Base-by-base conservation (phyloP, 2,888 invertebrate genomes). In the Zeuzera pyrina region DNA sequence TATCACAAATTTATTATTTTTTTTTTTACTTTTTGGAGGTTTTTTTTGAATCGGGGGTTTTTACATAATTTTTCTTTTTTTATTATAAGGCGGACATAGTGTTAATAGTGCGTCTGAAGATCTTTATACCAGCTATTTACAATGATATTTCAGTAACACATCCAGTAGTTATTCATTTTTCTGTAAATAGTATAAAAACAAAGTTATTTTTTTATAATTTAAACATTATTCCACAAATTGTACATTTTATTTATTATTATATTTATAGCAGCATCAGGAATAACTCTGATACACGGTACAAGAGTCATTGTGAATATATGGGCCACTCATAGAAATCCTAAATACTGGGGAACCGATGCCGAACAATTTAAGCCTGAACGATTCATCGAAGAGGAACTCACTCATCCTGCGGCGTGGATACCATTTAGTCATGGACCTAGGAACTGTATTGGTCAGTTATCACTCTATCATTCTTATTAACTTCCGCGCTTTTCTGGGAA, bases 351-450 rank as follows among this genome's bases (percentile, higher is more conserved):
- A 0, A 34, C 45, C 0, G 63, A 70, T 15, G 61, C 60, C 0
- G 61, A 65, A 16, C 25, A 44, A 19, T 73, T 61, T 45, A 44
- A 51, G n/a, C 72, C 71, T 1, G 66, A 70, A 11, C 42, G 73
- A 12, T 73, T 70, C 38, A 29, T 66, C 1, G 45, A 59, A 30
- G 42, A 31, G 4, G 35, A 40, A 1, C 39, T 49, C 2, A 40
- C 37, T 5, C 52, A 66, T 19, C 53, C 60, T 0, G 47, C 45
- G 3, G 56, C 58, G 1, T 67, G 45, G 34, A 30, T 61, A 8
- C 42, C 59, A 0, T 68, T 67, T 21, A 62, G 65, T 30, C 34
- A 43, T 10, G 61, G 64, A 4, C 47, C 58, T 1, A 51, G 64
- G 29, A 57, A 52, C 30, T 68, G 68, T 32, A 29, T 60, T 27